These are phyloP conservation scores for Drosophila nigrodunni DNA, from an alignment of 1,140 invertebrate genomes.

Conservation along the genomic window DNA sequence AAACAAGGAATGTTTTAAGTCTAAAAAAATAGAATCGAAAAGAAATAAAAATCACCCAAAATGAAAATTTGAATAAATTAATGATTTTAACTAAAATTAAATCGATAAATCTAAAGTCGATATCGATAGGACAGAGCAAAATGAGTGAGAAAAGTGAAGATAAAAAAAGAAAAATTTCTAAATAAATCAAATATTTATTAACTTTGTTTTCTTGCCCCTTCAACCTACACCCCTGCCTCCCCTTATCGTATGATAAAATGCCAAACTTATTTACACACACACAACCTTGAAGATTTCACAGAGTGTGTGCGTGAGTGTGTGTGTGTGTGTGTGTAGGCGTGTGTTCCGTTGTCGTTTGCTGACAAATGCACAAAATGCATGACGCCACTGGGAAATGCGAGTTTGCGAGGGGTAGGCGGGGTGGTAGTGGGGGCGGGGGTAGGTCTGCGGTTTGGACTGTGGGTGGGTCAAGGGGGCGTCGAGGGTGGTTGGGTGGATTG, in stretches of 20 bases:
- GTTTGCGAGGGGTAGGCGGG: not conserved
- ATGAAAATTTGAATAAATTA: not conserved
- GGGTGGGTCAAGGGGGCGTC: not conserved
- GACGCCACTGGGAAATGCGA: conserved; percentile 13
- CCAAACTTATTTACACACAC: conserved; percentile 2
- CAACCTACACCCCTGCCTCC: not conserved
- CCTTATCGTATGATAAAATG: not conserved
- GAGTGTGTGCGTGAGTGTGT: conserved; percentile 10
- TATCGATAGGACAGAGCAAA: not conserved
- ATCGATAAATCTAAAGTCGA: conserved; percentile 2
- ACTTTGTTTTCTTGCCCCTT: not conserved
- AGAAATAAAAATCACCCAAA: not conserved
- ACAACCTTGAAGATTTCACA: conserved; percentile 36
- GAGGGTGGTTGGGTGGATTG: not conserved
- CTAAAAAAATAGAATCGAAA: not conserved
- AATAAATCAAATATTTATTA: conserved; percentile 13
- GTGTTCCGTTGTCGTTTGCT: conserved; percentile 33
- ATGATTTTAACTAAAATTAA: not conserved
- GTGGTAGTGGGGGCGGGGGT: not conserved
- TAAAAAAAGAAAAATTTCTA: not conserved
- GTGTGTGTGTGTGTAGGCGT: conserved; percentile 8
- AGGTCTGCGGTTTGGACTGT: not conserved
- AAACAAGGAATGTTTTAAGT: no score
- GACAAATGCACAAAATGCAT: conserved; percentile 57
- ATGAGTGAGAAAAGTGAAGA: not conserved